Evolutionary conservation across 1,140 invertebrate species (phyloP).

Genomic region (Nasonia vitripennis): DNA sequence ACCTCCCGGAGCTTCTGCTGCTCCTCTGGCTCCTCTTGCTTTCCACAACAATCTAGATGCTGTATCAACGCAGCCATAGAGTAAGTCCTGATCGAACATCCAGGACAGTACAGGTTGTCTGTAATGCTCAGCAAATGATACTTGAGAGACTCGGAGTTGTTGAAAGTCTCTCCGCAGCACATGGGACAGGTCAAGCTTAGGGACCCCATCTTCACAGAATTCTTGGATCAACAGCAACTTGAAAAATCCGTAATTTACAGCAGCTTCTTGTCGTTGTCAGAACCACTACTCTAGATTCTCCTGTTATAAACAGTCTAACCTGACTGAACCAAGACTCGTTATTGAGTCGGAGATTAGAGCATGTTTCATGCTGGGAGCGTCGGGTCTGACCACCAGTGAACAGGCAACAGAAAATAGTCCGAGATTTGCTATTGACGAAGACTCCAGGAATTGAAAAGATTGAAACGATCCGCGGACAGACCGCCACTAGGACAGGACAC

Average conservation of each 20-base stretch:
- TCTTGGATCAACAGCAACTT: not conserved
- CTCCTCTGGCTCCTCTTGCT: slow-evolving; percentile 22
- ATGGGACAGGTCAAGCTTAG: slow-evolving; percentile 77
- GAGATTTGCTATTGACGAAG: not conserved
- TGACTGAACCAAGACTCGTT: slow-evolving; percentile 21
- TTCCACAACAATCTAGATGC: slow-evolving; percentile 74
- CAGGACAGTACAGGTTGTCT: slow-evolving; percentile 78
- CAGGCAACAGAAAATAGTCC: not conserved
- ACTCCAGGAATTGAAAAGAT: slow-evolving; percentile 31
- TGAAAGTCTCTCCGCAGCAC: slow-evolving; percentile 80
- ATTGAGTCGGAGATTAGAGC: not conserved
- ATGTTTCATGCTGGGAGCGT: slow-evolving; percentile 46
- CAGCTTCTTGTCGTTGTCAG: no score
- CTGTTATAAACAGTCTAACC: slow-evolving; percentile 54
- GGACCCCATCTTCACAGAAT: slow-evolving; percentile 72
- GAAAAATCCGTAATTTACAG: not conserved
- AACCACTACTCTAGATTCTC: not conserved
- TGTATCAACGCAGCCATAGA: slow-evolving; percentile 75
- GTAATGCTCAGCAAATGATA: slow-evolving; percentile 78
- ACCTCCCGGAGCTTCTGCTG: slow-evolving; percentile 8
- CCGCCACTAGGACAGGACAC: slow-evolving; percentile 26
- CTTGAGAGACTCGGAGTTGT: slow-evolving; percentile 75
- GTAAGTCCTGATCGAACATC: slow-evolving; percentile 75
- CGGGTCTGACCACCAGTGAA: slow-evolving; percentile 15
- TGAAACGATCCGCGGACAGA: slow-evolving; percentile 42